A percentile compares a stretch with the other conserved stretches of the same genome.
Conservation (phyloP, 2,113 vertebrate species). For the Gambusia holbrooki region DNA sequence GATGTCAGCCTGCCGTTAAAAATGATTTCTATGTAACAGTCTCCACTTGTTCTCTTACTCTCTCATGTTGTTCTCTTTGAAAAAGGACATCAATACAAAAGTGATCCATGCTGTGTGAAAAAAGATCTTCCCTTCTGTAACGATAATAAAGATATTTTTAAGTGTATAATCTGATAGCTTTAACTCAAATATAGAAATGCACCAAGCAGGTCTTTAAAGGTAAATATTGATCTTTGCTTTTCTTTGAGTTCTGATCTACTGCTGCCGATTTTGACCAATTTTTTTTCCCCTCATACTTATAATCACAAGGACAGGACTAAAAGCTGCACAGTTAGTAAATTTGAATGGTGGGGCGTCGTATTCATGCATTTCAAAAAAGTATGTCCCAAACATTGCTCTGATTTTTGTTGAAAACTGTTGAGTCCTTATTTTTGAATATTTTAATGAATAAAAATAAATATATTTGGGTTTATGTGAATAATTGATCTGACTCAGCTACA, state of each 20-base stretch:
- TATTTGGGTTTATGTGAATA: too few relatives aligned
- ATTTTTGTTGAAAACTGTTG: background rate
- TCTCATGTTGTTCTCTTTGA: slow-evolving; percentile 7
- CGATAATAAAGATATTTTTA: background rate
- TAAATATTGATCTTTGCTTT: too few relatives aligned
- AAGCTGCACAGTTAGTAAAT: background rate
- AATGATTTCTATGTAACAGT: background rate
- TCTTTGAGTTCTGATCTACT: too few relatives aligned
- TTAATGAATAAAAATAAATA: background rate
- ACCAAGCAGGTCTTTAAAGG: background rate
- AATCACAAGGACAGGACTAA: background rate
- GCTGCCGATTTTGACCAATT: background rate
- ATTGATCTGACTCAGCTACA: too few relatives aligned
- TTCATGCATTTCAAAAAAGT: background rate
- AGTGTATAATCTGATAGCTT: background rate
- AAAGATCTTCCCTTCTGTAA: background rate
- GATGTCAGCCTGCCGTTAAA: slow-evolving; percentile 2
- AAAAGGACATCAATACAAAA: slow-evolving; percentile 22
- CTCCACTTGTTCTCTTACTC: slow-evolving; percentile 3
- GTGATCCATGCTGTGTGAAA: slow-evolving; percentile 16
- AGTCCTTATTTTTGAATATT: background rate
- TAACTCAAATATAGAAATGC: background rate
- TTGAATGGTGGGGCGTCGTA: too few relatives aligned
- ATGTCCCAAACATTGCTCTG: background rate
- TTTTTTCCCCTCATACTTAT: background rate